Base-by-base conservation (phyloP, 92 coral and sea anemone species). In the Muricea muricata region DNA sequence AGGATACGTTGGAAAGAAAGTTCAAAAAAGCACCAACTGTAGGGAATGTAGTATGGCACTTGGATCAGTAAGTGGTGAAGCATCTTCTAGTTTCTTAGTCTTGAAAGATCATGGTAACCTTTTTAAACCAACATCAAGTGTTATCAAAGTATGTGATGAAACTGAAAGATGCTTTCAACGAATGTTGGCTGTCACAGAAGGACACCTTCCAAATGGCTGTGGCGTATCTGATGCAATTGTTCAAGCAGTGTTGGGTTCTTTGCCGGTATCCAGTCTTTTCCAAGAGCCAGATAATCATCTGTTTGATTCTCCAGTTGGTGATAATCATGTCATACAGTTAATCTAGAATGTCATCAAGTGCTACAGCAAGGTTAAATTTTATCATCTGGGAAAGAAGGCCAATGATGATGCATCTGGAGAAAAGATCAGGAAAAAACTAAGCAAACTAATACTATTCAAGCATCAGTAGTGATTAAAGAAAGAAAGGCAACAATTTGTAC, bases 331-430 rank as follows among this genome's bases (percentile, higher is more conserved):
- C 12, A 9, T 41, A 4, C 14, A 18, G 10, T 35, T 72, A 10
- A 45, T 15, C 4, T 41, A 72, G 58, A 21, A 15, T 6, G 20
- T 72, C 11, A 37, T 37, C 74, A 67, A 67, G 31, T 29, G 75
- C 75, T 68, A 68, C 21, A 37, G 54, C 77, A 70, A 70, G 29
- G 77, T 70, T 10, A 70, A 45, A 55, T 21, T 70, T 70, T 70
- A 2, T 55, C 77, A 70, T 45, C 52, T 70, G 2, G 79, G 60
- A 26, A 73, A 73, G 56, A 50, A 73, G 45, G 28, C 37, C 37
- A 73, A 20, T 6, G 60, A 73, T 7, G 29, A 73, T 46, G 28
- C 1, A 21, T 41, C 54, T 17, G 37, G 75, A 4, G 9, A 40
- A 45, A 73, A 28, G 14, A 23, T 73, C 6, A 10, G 58, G 5